These are phyloP conservation scores for Lysandra coridon DNA, from an alignment of 2,888 invertebrate genomes.

Conservation along the genomic window DNA sequence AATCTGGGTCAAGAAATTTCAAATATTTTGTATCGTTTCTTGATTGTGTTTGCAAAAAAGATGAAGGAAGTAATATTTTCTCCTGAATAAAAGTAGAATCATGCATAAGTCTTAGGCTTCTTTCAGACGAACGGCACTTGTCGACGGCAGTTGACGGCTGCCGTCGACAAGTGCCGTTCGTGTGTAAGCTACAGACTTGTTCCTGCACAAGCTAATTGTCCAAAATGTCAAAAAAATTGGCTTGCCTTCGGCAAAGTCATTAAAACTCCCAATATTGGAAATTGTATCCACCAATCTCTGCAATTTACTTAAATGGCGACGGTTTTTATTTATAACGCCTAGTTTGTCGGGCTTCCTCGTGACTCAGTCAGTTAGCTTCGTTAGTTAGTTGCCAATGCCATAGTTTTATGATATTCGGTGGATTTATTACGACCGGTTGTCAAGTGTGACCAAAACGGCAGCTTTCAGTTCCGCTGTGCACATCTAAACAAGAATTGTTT, in stretches of 20 bases:
- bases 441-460: neutral
- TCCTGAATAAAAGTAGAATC: neutral
- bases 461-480: conserved; percentile 17
- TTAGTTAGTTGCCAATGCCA: neutral
- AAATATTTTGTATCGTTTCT: neutral
- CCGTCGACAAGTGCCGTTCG: too few relatives aligned
- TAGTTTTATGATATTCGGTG: conserved; percentile 8
- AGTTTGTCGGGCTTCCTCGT: neutral
- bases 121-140: too few relatives aligned
- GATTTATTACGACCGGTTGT: conserved; percentile 29
- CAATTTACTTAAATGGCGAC: neutral
- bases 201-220: neutral
- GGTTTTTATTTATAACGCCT: neutral
- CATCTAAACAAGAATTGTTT: neutral
- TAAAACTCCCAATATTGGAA: neutral
- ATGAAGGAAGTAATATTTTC: too few relatives aligned
- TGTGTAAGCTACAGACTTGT: neutral
- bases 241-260: neutral
- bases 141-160: too few relatives aligned
- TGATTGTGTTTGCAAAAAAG: neutral
- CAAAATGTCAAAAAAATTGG: neutral
- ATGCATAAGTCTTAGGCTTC: too few relatives aligned
- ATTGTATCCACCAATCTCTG: neutral
- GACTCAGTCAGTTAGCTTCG: conserved; percentile 3
- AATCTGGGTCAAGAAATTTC: neutral